Evolutionary conservation across 2,113 vertebrate species (phyloP), one percentile per base, ranked within the genome.

Genomic region (Stegastes partitus): DNA sequence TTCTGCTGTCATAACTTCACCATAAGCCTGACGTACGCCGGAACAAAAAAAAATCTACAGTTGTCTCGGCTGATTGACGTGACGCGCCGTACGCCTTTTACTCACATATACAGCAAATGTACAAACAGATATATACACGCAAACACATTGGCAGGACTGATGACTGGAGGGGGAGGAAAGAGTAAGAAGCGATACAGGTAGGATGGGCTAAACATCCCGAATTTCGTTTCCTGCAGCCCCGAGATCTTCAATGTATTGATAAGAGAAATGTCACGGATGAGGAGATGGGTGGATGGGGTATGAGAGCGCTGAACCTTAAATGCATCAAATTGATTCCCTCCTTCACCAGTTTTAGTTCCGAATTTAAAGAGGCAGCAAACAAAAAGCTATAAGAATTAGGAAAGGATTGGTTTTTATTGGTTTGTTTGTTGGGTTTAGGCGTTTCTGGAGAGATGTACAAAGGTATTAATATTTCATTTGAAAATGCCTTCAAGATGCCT

Each of bases 41-140:
- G 64, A 81, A 78, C 79, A 75, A 57, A 77, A 86, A 75, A 57
- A 77, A 86, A 90, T 77, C 82, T 75, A 88, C 69, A 65, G 71
- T 86, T 73, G 71, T 70, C 72, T 68, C 1, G 72, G 45, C 11
- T 90, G 87, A 92, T 79, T 89, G 91, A 88, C 75, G 63, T 10
- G 25, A 56, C 65, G 67, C 78, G 55, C 76, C n/a, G 23, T 67
- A 62, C 39, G 31, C 18, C 66, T 77, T 64, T 42, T 77, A 67
- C 76, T 42, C 59, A 37, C 26, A 44, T 11, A 42, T 23, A 54
- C 9, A 23, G 7, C 9, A 58, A 21, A 22, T 34, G 31, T 9
- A 28, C 39, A 23, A 22, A 59, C 19, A 23, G 21, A 62, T 5
- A 18, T 2, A 12, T 0, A 50, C 47, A 58, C 25, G 4, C 50